These are phyloP conservation scores for Anseranas semipalmata DNA, from an alignment of 2,113 vertebrate species.

Conservation along the genomic window DNA sequence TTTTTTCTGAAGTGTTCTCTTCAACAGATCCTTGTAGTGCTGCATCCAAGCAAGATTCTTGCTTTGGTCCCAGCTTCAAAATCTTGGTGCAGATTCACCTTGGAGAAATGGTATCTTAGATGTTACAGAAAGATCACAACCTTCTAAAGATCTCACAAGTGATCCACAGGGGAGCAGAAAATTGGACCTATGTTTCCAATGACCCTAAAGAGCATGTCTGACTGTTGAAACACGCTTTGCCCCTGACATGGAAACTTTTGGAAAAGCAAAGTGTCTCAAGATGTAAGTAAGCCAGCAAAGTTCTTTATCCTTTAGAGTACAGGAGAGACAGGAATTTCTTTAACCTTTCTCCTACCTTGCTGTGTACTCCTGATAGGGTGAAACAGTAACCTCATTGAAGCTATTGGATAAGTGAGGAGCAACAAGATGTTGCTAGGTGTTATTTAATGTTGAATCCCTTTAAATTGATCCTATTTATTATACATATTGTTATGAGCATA, in stretches of 20 bases:
- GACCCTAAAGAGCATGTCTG: rapidly evolving
- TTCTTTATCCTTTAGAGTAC: neutral
- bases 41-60: neutral
- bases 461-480: neutral
- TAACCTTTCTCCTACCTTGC: neutral
- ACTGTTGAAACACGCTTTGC: neutral
- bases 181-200: neutral
- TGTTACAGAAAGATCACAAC: neutral
- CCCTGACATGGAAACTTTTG: neutral
- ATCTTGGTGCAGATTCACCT: neutral
- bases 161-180: neutral
- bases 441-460: neutral
- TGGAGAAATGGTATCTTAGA: neutral
- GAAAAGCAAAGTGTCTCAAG: neutral
- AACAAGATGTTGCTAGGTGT: neutral
- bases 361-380: neutral
- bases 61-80: neutral
- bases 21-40: neutral
- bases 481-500: neutral
- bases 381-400: neutral
- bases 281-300: neutral
- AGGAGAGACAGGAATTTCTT: neutral
- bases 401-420: neutral
- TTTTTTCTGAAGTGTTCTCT: neutral
- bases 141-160: neutral